These are phyloP conservation scores for Bufotes viridis DNA, from an alignment of 2,797 vertebrate genomes.

Conservation along the genomic window DNA sequence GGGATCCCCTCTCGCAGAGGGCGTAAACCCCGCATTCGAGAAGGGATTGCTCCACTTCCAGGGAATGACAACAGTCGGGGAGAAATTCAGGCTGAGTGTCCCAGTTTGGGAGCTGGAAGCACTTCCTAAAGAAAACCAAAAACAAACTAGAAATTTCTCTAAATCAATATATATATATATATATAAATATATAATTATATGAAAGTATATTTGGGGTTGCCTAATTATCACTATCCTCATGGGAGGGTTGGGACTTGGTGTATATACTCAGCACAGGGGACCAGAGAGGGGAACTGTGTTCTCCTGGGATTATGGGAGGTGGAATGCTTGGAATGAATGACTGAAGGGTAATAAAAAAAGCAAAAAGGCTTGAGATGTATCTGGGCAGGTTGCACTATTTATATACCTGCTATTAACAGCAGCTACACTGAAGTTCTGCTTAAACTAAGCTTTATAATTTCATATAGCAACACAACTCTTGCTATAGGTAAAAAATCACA, in stretches of 20 bases:
- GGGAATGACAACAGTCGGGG: conserved; percentile 43
- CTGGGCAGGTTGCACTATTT: conserved; percentile 24
- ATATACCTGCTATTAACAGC: conserved; percentile 9
- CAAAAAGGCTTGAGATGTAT: not conserved
- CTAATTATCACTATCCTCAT: conserved; percentile 51
- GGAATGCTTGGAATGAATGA: conserved; percentile 8
- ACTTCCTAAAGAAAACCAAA: conserved; percentile 42
- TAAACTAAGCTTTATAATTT: not conserved
- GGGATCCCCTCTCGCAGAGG: conserved; percentile 91
- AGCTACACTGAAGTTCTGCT: conserved; percentile 15
- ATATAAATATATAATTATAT: conserved; percentile 22
- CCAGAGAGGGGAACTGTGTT: conserved; percentile 7
- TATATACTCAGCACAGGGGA: conserved; percentile 42
- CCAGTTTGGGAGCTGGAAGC: not conserved
- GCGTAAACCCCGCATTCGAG: conserved; percentile 88
- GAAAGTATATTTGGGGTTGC: conserved; percentile 44
- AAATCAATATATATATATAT: conserved; percentile 61
- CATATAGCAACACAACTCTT: not conserved
- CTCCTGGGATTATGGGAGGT: conserved; percentile 1
- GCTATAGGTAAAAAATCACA: not conserved
- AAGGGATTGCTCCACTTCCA: conserved; percentile 64
- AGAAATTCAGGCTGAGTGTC: not conserved
- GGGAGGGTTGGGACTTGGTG: conserved; percentile 9
- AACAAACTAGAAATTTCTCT: conserved; percentile 18
- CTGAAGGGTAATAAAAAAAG: not conserved